phyloP scores from a whole-genome alignment of 2,113 vertebrate species.

The Catharus minimus region DNA sequence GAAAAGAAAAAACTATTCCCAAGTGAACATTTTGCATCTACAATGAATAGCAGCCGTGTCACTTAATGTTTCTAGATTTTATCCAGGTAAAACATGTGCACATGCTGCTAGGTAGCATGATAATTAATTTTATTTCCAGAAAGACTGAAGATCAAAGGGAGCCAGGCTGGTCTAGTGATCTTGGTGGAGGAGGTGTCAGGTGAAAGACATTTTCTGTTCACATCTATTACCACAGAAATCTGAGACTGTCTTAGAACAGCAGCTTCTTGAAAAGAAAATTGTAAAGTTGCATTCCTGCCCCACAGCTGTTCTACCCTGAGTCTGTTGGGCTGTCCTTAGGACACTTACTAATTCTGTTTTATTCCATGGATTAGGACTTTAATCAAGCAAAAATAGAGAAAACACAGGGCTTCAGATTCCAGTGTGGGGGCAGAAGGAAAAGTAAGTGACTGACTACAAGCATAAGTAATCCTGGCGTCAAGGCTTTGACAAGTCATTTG shows the following conservation, averaged over 20 bases:
- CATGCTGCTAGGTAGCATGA: neutral
- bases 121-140: slow-evolving; percentile 15
- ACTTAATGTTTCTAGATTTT: neutral
- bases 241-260: neutral
- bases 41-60: neutral
- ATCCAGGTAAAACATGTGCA: neutral
- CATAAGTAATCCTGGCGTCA: slow-evolving; percentile 52
- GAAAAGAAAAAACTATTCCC: neutral
- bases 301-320: fast-evolving
- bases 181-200: neutral
- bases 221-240: neutral
- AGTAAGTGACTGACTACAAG: slow-evolving; percentile 45
- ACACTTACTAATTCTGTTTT: neutral
- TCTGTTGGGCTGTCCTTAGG: neutral
- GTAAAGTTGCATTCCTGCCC: neutral
- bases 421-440: neutral
- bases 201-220: slow-evolving; percentile 15
- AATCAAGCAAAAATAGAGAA: neutral
- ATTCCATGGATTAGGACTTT: neutral
- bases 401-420: neutral
- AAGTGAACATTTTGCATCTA: neutral
- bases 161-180: neutral
- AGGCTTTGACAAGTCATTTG: slow-evolving; percentile 57
- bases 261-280: neutral
- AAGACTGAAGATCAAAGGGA: slow-evolving; percentile 18